Conservation (phyloP, 2,797 vertebrate genomes). For the Sciurus carolinensis region DNA sequence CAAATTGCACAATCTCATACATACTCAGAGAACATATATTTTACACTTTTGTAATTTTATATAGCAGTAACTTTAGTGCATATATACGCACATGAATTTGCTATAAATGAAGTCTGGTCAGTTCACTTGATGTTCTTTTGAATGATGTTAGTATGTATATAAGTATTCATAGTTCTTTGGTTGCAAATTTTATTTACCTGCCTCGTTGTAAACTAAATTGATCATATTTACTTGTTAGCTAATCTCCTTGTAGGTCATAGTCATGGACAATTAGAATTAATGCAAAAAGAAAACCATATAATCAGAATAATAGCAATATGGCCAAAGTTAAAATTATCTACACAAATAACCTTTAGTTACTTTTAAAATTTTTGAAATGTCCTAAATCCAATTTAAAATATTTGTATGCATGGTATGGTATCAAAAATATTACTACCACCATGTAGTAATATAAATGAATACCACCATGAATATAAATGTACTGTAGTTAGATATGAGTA, state of each 20-base stretch:
- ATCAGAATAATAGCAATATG: slow-evolving; percentile 3
- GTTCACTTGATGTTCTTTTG: slow-evolving; percentile 13
- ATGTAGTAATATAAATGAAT: too few species aligned
- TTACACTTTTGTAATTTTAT: slow-evolving; percentile 68
- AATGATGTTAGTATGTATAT: neutral
- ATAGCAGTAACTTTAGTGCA: slow-evolving; percentile 4
- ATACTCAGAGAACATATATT: slow-evolving; percentile 36
- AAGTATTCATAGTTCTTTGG: neutral
- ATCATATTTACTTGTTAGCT: slow-evolving; percentile 1
- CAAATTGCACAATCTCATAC: slow-evolving; percentile 12
- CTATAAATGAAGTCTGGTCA: slow-evolving; percentile 37
- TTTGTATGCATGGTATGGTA: neutral
- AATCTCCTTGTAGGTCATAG: neutral
- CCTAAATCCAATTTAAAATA: neutral
- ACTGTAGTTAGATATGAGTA: neutral
- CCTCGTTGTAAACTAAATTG: slow-evolving; percentile 28
- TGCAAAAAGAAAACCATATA: slow-evolving; percentile 38
- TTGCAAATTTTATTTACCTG: slow-evolving; percentile 53
- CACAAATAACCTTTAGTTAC: neutral
- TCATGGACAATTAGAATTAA: slow-evolving; percentile 23
- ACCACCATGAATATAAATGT: neutral
- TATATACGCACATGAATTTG: neutral
- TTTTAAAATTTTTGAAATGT: slow-evolving; percentile 55
- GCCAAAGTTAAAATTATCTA: slow-evolving; percentile 25
- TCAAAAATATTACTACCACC: neutral